A percentile compares a stretch with the other conserved stretches of the same genome.
phyloP scores from a whole-genome alignment of 2,113 vertebrate species.

The Nibea coibor region DNA sequence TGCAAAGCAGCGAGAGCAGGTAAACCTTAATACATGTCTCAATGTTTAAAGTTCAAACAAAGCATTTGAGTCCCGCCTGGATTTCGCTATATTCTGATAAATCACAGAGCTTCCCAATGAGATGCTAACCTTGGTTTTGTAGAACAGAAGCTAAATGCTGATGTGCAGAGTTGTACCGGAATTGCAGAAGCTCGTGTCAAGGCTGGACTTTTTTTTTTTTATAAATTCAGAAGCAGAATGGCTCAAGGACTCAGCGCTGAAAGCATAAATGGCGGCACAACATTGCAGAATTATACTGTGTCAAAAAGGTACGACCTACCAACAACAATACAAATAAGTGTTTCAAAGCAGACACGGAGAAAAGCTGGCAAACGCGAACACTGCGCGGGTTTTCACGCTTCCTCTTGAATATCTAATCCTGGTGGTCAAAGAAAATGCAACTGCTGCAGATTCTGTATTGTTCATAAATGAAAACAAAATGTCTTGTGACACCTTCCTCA shows the following conservation, averaged over 20 bases:
- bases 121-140: conserved; percentile 55
- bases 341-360: background rate
- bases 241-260: conserved; percentile 8
- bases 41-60: conserved; percentile 59
- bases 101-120: conserved; percentile 46
- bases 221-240: conserved; percentile 4
- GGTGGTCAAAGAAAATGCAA: background rate
- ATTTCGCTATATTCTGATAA: conserved; percentile 45
- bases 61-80: conserved; percentile 21
- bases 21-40: conserved; percentile 18
- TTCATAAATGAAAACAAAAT: conserved; percentile 26
- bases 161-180: conserved; percentile 25
- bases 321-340: background rate
- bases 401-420: background rate
- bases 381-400: background rate
- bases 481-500: conserved; percentile 1
- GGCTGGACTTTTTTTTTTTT: conserved; percentile 35
- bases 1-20: background rate
- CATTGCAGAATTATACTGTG: background rate
- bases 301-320: background rate
- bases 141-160: conserved; percentile 45
- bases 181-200: conserved; percentile 52
- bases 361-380: background rate
- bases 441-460: background rate
- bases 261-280: background rate